Percentiles rank a stretch among this genome's conserved stretches.
Conservation (phyloP, 2,797 vertebrate genomes). For the Oreortyx pictus region DNA sequence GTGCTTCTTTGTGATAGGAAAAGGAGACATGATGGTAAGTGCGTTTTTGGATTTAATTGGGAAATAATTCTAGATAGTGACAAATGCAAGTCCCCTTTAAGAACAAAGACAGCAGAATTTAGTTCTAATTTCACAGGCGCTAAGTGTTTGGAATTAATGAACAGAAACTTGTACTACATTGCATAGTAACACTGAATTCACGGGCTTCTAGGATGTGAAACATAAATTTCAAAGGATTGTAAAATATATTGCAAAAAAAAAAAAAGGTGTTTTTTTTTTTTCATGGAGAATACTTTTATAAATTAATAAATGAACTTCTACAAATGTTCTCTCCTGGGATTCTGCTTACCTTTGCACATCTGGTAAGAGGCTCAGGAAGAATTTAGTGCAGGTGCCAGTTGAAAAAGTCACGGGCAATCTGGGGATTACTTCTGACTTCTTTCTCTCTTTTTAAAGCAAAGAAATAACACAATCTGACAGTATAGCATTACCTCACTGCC, state of each 20-base stretch:
- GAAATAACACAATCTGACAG: neutral
- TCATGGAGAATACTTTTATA: neutral
- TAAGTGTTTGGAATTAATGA: neutral
- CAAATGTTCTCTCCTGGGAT: neutral
- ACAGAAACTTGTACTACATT: neutral
- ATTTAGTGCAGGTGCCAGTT: neutral
- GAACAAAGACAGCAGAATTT: neutral
- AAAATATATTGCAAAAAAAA: neutral
- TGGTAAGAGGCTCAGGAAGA: neutral
- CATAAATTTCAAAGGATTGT: neutral
- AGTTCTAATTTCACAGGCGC: neutral
- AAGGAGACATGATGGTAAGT: neutral
- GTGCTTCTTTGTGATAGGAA: neutral
- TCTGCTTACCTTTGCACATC: neutral
- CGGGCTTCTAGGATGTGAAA: neutral
- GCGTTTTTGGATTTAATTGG: neutral
- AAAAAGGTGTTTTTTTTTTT: neutral
- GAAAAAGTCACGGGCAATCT: constrained; percentile 35
- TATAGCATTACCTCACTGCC: neutral
- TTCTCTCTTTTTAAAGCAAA: constrained; percentile 2
- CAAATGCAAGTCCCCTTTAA: neutral
- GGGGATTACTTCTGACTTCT: constrained; percentile 23
- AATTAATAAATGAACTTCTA: neutral
- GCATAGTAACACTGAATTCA: neutral
- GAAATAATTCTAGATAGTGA: neutral